These are phyloP conservation scores for Brachypterus glaber DNA, from an alignment of 2,888 invertebrate species.

Conservation along the genomic window DNA sequence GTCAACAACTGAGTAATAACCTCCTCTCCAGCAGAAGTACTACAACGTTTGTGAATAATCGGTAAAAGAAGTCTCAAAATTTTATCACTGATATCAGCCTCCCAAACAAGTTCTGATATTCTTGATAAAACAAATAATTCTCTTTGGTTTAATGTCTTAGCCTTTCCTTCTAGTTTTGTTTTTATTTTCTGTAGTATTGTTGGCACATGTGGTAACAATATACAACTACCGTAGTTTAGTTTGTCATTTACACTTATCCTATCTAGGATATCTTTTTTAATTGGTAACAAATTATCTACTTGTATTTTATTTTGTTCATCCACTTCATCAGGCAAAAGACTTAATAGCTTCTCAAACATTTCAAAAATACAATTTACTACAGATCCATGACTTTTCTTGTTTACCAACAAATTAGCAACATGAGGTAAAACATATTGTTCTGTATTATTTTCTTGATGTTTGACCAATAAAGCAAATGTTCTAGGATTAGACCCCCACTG, in stretches of 20 bases:
- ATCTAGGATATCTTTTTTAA: slow-evolving; percentile 29
- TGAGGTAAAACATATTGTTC: slow-evolving; percentile 52
- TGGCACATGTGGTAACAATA: slow-evolving; percentile 65
- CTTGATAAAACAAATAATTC: slow-evolving; percentile 67
- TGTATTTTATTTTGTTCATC: slow-evolving; percentile 37
- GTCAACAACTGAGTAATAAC: slow-evolving; percentile 59
- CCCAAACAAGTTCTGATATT: slow-evolving; percentile 64
- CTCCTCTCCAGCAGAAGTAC: slow-evolving; percentile 54
- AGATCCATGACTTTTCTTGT: slow-evolving; percentile 53
- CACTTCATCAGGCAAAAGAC: slow-evolving; percentile 51
- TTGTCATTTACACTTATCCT: slow-evolving; percentile 36
- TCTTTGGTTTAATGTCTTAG: slow-evolving; percentile 53
- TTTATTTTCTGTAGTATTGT: slow-evolving; percentile 62
- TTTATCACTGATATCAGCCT: slow-evolving; percentile 56
- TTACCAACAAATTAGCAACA: slow-evolving; percentile 61
- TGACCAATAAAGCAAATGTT: slow-evolving; percentile 63
- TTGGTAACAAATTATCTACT: slow-evolving; percentile 39
- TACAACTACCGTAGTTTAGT: slow-evolving; percentile 61
- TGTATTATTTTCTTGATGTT: slow-evolving; percentile 42
- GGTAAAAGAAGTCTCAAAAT: slow-evolving; percentile 63
- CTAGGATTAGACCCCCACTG: slow-evolving; percentile 74
- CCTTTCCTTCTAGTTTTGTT: slow-evolving; percentile 51
- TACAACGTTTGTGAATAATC: slow-evolving; percentile 56
- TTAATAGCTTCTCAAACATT: slow-evolving; percentile 65
- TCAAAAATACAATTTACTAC: slow-evolving; percentile 63